Evolutionary conservation across 64 coral and sea anemone species (phyloP), one percentile per base, ranked within the genome.

Genomic region (Dendronephthya gigantea): DNA sequence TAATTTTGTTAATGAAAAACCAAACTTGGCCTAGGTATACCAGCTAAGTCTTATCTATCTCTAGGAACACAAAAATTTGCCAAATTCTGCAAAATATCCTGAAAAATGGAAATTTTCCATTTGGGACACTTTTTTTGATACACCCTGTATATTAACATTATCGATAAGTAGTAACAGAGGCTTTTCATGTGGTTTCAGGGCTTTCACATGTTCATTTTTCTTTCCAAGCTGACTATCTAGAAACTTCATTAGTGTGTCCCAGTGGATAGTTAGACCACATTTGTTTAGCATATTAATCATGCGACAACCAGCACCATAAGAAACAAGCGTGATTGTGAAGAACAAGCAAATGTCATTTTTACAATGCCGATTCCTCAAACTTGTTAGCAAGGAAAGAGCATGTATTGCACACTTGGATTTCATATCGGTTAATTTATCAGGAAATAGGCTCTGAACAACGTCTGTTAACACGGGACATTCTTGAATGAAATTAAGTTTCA

Each of bases 91-190:
- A n/a, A n/a, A n/a, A n/a, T n/a, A n/a, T n/a, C n/a, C n/a, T n/a
- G n/a, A n/a, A n/a, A n/a, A n/a, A n/a, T n/a, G n/a, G n/a, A n/a
- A n/a, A n/a, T n/a, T n/a, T n/a, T n/a, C n/a, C n/a, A n/a, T n/a
- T n/a, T n/a, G n/a, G n/a, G n/a, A n/a, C n/a, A n/a, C n/a, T n/a
- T n/a, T n/a, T n/a, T n/a, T n/a, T n/a, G n/a, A n/a, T n/a, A n/a
- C 85, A 87, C 69, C 66, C 49, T 87, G 4, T 75, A 86, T 59
- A 35, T 86, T 86, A 2, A 86, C 56, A 68, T 86, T 86, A 52
- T 86, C 84, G 14, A 86, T 17, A 4, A 86, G 56, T 35, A 86
- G 68, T 4, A 86, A 19, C 12, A 86, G 7, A 14, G 84, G 52
- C 65, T 35, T 86, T 25, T 86, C 84, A 23, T 39, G 28, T 39